Conservation (phyloP, 2,113 vertebrate species). For the Halichoerus grypus region DNA sequence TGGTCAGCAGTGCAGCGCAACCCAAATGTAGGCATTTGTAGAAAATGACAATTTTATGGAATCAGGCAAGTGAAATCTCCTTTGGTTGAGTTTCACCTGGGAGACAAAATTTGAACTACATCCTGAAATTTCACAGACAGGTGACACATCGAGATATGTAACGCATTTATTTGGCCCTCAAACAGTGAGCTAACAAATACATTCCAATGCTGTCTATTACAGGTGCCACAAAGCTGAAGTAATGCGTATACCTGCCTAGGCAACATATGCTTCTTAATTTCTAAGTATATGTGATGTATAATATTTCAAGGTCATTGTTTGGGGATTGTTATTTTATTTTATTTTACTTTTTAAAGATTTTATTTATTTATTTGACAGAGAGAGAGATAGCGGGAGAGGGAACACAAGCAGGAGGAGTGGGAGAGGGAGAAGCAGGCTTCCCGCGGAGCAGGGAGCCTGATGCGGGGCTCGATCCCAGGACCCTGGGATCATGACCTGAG, state of each 20-base stretch:
- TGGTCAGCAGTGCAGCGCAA: not conserved
- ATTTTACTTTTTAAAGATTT: no score
- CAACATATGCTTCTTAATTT: not conserved
- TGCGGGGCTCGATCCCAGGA: no score
- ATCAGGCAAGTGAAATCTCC: not conserved
- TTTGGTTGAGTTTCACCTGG: not conserved
- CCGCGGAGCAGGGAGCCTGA: no score
- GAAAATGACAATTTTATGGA: not conserved
- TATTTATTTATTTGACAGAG: no score
- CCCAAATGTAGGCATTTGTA: not conserved
- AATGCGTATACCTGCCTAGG: not conserved
- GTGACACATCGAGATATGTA: not conserved
- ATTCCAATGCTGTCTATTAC: not conserved
- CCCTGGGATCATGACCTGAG: no score
- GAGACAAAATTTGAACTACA: not conserved
- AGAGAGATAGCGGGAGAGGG: no score
- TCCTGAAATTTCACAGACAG: not conserved
- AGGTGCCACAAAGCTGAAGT: no score
- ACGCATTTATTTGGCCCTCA: not conserved
- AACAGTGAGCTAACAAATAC: not conserved
- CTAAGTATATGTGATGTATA: not conserved
- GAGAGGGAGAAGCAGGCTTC: no score
- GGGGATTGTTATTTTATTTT: not conserved
- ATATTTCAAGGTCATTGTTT: not conserved
- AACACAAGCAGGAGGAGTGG: no score